These are phyloP conservation scores for Drosophila histrio DNA, from an alignment of 2,888 invertebrate species.

Conservation along the genomic window DNA sequence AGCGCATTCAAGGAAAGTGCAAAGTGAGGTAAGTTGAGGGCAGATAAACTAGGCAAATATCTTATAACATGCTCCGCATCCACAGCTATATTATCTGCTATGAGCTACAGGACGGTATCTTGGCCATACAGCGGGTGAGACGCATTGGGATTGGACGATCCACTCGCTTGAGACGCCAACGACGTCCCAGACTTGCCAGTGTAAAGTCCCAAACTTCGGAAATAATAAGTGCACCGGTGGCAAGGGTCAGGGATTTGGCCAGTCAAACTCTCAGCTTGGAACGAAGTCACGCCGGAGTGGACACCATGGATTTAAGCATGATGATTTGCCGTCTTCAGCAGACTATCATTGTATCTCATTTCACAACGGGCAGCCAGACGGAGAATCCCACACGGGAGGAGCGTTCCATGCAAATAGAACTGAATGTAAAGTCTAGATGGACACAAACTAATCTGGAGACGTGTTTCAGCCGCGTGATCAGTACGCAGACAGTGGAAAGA, in stretches of 20 bases:
- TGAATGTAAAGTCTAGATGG: neutral
- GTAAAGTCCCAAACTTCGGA: neutral
- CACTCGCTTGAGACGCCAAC: neutral
- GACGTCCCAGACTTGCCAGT: neutral
- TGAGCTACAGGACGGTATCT: constrained; percentile 14
- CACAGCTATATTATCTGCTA: constrained; percentile 46
- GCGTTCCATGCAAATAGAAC: constrained; percentile 33
- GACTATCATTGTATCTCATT: constrained; percentile 5
- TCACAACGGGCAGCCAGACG: constrained; percentile 24
- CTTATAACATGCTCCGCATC: neutral
- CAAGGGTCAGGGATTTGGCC: neutral
- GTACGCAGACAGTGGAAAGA: constrained; percentile 23
- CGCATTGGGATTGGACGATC: neutral
- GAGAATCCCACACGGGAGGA: neutral
- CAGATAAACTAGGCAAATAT: neutral
- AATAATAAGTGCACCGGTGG: neutral
- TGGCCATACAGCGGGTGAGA: constrained; percentile 30
- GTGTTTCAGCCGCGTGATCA: neutral
- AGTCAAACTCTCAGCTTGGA: neutral
- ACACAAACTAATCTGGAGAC: constrained; percentile 16
- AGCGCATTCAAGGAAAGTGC: constrained; percentile 28
- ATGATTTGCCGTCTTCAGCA: constrained; percentile 36
- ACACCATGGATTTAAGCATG: constrained; percentile 39
- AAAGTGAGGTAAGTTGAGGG: constrained; percentile 39
- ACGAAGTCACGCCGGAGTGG: neutral